Evolutionary conservation across 2,888 invertebrate species (phyloP), one percentile per base, ranked within the genome.

Genomic region (Epicampocera succincta): DNA sequence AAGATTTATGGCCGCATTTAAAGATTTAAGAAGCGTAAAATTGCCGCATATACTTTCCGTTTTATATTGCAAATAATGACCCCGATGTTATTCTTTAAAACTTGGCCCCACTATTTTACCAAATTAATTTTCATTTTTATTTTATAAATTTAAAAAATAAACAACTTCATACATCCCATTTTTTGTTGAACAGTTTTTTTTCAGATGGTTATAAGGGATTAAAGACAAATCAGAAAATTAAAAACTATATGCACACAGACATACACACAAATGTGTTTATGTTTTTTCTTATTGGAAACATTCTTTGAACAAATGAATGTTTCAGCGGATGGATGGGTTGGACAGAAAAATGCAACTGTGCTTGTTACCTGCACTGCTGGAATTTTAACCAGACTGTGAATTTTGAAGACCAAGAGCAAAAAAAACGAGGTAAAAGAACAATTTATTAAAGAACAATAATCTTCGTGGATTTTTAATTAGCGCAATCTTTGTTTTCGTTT

Each of bases 401-500:
- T 46, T 54, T 63, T 21, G 44, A 72, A 44, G 42, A 85, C 4
- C 15, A 38, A 56, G 52, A 29, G 25, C 11, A 68, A 44, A 13
- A 19, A 38, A 52, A 61, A 87, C 85, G n/a, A 33, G 33, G 25
- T 21, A 61, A 44, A 40, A 13, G 52, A 50, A 54, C 72, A 72
- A 72, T 71, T 71, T 77, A 66, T 42, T 68, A 80, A 65, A 60
- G 61, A 68, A 71, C 63, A 80, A 66, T 75, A 73, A 61, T 63
- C 72, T 76, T 88, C 86, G 86, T 88, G 87, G 89, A 88, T 89
- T 90, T 90, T 90, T 90, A 90, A 90, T 90, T 90, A 90, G 90
- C 90, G 90, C 89, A 87, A 87, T 85, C 87, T 90, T 87, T 89
- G 88, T 89, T 90, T 90, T 90, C 89, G 87, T 86, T 88, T 87